phyloP scores from a whole-genome alignment of 2,888 invertebrate species.

The Trilocha varians region DNA sequence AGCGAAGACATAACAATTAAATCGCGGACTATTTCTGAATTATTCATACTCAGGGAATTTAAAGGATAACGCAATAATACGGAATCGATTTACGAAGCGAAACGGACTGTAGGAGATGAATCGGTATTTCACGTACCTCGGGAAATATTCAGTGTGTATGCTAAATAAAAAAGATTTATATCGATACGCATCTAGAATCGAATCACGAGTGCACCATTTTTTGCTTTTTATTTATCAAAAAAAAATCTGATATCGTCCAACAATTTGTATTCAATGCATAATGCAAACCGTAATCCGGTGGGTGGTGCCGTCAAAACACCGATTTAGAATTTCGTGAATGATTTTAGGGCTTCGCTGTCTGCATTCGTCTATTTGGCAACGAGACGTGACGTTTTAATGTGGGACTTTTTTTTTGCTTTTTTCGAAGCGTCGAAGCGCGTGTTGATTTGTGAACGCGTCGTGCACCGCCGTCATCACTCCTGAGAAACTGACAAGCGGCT shows the following conservation, averaged over 20 bases:
- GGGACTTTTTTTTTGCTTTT: conserved; percentile 16
- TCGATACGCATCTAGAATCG: conserved; percentile 43
- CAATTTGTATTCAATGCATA: conserved; percentile 58
- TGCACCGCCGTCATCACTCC: conserved; percentile 38
- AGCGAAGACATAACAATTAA: conserved; percentile 1
- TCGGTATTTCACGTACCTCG: conserved; percentile 13
- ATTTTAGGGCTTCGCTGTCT: conserved; percentile 29
- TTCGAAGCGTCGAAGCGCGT: conserved; percentile 33
- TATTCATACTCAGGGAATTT: conserved; percentile 3
- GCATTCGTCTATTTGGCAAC: conserved; percentile 9
- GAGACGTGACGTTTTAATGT: conserved; percentile 20
- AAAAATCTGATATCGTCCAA: conserved; percentile 3
- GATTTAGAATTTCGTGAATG: conserved; percentile 51
- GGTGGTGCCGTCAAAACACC: conserved; percentile 45
- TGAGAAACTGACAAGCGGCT: conserved; percentile 40
- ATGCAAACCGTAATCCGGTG: conserved; percentile 53
- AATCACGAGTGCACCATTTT: conserved; percentile 54
- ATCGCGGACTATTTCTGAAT: conserved; percentile 3
- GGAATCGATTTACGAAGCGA: conserved; percentile 37
- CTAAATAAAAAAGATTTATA: conserved; percentile 39
- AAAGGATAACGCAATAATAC: conserved; percentile 4
- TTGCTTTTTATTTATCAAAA: background rate
- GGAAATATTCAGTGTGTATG: conserved; percentile 24
- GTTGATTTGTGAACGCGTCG: conserved; percentile 22
- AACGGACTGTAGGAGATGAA: conserved; percentile 26